Evolutionary conservation across 2,113 vertebrate genomes (phyloP).

Genomic region (Paracanthobrama guichenoti): DNA sequence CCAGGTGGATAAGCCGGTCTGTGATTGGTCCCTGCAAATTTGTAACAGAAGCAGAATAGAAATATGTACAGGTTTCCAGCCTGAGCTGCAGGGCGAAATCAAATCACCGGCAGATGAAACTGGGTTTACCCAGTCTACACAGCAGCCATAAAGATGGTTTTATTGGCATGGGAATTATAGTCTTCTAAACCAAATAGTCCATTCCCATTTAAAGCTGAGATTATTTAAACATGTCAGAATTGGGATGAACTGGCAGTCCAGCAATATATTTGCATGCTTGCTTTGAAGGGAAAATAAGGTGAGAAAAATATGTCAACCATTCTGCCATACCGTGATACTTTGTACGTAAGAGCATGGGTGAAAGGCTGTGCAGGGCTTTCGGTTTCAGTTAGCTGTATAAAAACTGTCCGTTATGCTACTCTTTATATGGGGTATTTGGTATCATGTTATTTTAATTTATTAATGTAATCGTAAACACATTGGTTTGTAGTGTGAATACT

Average conservation of each 20-base stretch:
- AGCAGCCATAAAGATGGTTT: slow-evolving; percentile 46
- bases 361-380: not conserved
- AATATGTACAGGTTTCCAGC: no score
- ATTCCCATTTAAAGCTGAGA: not conserved
- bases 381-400: not conserved
- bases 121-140: no score
- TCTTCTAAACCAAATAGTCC: slow-evolving; percentile 30
- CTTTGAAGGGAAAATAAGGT: not conserved
- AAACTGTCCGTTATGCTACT: not conserved
- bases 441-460: not conserved
- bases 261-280: not conserved
- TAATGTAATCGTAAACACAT: not conserved
- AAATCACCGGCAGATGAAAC: no score
- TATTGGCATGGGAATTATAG: slow-evolving; percentile 44
- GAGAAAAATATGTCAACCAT: not conserved
- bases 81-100: no score
- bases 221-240: not conserved
- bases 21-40: no score
- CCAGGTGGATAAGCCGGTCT: no score
- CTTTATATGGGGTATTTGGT: not conserved
- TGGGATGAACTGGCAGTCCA: not conserved
- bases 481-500: not conserved
- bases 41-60: no score
- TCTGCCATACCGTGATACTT: not conserved
- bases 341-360: not conserved